phyloP scores from a whole-genome alignment of 2,888 invertebrate species.

The Diaprepes abbreviatus region DNA sequence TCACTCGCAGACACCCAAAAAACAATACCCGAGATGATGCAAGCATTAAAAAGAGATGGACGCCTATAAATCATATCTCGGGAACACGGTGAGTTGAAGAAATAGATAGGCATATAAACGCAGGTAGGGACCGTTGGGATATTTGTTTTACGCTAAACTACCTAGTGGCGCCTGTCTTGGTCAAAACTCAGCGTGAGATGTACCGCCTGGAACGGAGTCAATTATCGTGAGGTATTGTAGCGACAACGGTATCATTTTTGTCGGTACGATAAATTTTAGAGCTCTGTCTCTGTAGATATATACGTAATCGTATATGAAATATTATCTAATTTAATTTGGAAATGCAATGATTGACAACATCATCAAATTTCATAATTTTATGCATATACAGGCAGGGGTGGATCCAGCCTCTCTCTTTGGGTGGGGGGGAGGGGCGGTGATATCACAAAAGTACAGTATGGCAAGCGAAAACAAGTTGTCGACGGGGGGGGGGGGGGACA shows the following conservation, averaged over 20 bases:
- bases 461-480: too few relatives aligned
- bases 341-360: too few relatives aligned
- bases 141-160: slow-evolving; percentile 50
- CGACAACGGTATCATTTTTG: not conserved
- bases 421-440: too few relatives aligned
- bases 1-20: slow-evolving; percentile 36
- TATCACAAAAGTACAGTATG: too few relatives aligned
- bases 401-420: too few relatives aligned
- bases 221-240: slow-evolving; percentile 41
- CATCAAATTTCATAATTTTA: too few relatives aligned
- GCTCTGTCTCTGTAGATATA: too few relatives aligned
- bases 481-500: too few relatives aligned
- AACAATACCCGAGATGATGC: slow-evolving; percentile 30
- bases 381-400: too few relatives aligned
- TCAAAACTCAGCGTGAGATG: slow-evolving; percentile 43
- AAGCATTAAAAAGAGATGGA: slow-evolving; percentile 28
- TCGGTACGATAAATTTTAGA: slow-evolving; percentile 5
- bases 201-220: slow-evolving; percentile 44
- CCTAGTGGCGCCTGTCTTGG: slow-evolving; percentile 49
- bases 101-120: slow-evolving; percentile 60
- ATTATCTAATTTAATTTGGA: too few relatives aligned
- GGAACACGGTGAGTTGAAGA: slow-evolving; percentile 51
- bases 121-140: slow-evolving; percentile 59
- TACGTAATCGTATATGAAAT: too few relatives aligned
- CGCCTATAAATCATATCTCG: slow-evolving; percentile 48